These are phyloP conservation scores for Lutjanus erythropterus DNA, from an alignment of 2,113 vertebrate genomes.

Conservation along the genomic window DNA sequence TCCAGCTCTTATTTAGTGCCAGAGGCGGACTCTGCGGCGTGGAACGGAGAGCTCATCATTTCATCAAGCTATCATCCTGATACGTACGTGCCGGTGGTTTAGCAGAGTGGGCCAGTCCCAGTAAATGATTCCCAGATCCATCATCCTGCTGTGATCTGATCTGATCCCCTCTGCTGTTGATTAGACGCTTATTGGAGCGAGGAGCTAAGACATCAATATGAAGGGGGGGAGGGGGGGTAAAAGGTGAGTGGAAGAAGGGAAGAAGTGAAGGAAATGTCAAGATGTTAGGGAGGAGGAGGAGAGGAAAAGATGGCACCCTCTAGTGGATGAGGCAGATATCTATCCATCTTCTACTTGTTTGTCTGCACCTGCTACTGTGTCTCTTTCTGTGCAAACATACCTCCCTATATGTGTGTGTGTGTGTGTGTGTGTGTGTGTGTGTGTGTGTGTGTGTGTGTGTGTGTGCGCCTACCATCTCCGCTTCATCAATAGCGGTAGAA, in stretches of 20 bases:
- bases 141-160: conserved; percentile 82
- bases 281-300: conserved; percentile 23
- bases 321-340: conserved; percentile 49
- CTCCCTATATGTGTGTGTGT: not conserved
- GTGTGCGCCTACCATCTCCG: not conserved
- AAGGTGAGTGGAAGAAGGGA: conserved; percentile 9
- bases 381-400: not conserved
- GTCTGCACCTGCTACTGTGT: conserved; percentile 8
- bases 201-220: conserved; percentile 80
- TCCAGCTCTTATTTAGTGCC: conserved; percentile 9
- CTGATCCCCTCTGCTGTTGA: conserved; percentile 81
- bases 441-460: conserved; percentile 29
- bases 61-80: conserved; percentile 75
- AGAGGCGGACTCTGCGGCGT: conserved; percentile 36
- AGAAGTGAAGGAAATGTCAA: conserved; percentile 9
- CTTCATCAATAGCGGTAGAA: conserved; percentile 82
- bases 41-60: conserved; percentile 73
- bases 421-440: conserved; percentile 28
- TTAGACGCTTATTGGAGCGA: conserved; percentile 83
- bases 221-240: conserved; percentile 37
- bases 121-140: conserved; percentile 85
- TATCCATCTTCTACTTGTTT: not conserved
- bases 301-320: conserved; percentile 35
- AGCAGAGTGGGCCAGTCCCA: conserved; percentile 75
- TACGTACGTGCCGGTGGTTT: conserved; percentile 66